A percentile compares a stretch with the other conserved stretches of the same genome.
phyloP scores from a whole-genome alignment of 2,888 invertebrate species.

The Ischnus inquisitorius region DNA sequence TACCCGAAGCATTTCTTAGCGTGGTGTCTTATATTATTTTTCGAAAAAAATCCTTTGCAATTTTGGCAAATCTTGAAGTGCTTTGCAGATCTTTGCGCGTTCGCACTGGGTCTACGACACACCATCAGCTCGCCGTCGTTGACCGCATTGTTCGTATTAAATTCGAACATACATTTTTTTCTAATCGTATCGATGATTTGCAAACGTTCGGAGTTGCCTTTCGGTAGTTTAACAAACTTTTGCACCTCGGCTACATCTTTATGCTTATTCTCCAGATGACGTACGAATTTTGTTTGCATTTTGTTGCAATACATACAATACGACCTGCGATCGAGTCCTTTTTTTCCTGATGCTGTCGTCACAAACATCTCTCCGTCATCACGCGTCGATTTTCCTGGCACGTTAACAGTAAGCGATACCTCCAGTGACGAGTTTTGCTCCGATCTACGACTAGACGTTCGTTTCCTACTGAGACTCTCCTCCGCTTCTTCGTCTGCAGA shows the following conservation, averaged over 20 bases:
- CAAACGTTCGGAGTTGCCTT: no score
- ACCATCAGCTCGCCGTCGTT: conserved; percentile 67
- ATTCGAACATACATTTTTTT: no score
- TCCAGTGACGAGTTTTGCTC: conserved; percentile 29
- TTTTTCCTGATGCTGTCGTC: conserved; percentile 5
- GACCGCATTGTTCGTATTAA: no score
- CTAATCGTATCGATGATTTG: no score
- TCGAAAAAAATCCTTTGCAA: no score
- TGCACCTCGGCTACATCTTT: conserved; percentile 46
- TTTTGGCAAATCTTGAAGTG: conserved; percentile 67
- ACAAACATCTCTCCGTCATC: conserved; percentile 45
- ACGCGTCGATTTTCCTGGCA: conserved; percentile 43
- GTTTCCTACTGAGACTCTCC: not conserved
- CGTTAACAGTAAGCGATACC: conserved; percentile 6
- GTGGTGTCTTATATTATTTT: conserved; percentile 69
- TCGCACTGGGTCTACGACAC: conserved; percentile 54
- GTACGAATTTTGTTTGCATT: conserved; percentile 54
- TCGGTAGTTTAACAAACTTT: no score
- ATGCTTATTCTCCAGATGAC: conserved; percentile 61
- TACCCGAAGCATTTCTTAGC: conserved; percentile 59
- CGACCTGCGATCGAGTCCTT: conserved; percentile 22
- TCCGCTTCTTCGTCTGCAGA: not conserved
- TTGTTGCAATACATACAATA: conserved; percentile 56
- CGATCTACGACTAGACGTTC: not conserved
- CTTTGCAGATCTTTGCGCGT: conserved; percentile 26